Evolutionary conservation across 1,140 invertebrate species (phyloP).

Genomic region (Theocolax elegans): DNA sequence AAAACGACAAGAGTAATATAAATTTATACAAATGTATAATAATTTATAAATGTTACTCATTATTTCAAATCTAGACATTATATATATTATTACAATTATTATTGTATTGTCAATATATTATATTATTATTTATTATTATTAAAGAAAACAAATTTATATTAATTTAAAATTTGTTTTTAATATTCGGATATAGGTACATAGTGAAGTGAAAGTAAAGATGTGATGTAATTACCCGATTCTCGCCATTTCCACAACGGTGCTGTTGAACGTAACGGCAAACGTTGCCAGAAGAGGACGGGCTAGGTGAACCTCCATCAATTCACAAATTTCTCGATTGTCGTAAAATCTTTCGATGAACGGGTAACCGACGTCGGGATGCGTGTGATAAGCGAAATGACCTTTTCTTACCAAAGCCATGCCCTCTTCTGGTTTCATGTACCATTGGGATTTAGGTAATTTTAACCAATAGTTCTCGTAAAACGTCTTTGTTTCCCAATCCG

Average conservation of each 20-base stretch:
- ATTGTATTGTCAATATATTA: too few species aligned
- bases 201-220: too few species aligned
- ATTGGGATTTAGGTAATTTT: conserved; percentile 35
- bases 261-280: conserved; percentile 40
- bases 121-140: too few species aligned
- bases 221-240: conserved; percentile 46
- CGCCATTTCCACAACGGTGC: conserved; percentile 44
- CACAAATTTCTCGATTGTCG: conserved; percentile 45
- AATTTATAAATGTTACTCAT: too few species aligned
- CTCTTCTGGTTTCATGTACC: conserved; percentile 34
- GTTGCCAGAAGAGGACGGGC: conserved; percentile 27
- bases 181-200: too few species aligned
- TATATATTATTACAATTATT: too few species aligned
- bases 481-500: conserved; percentile 38
- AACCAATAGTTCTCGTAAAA: conserved; percentile 35
- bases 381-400: conserved; percentile 47
- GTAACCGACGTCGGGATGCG: conserved; percentile 44
- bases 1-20: too few species aligned
- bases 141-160: too few species aligned
- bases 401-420: conserved; percentile 34
- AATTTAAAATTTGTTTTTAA: too few species aligned
- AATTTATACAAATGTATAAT: too few species aligned
- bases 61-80: too few species aligned
- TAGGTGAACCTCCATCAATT: conserved; percentile 46
- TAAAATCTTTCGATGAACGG: conserved; percentile 43